Base-by-base conservation (phyloP, 1,140 invertebrate species). In the Pogonognathellus flavescens region DNA sequence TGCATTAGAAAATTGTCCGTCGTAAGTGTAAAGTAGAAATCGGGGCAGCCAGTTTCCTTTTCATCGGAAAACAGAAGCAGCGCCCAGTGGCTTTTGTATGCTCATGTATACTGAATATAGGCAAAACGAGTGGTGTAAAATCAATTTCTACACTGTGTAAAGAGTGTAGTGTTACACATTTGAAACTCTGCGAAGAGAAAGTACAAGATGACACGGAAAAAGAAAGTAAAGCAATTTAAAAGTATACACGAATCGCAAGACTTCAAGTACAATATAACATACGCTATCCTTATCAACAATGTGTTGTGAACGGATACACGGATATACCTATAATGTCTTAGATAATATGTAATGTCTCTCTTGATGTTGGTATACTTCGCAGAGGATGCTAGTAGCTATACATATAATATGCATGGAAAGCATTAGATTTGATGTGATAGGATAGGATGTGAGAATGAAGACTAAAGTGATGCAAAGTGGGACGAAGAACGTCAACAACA, bases 391-490 rank as follows among this genome's bases (percentile, higher is more conserved):
- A 57, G 53, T 14, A n/a, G 11, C 11, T 13, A 4, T 57, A 57
- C 52, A 53, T 57, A 41, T 41, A 41, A 57, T 57, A 57, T 57
- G 53, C n/a, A 57, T 57, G 53, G n/a, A 57, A 57, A 1, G 53
- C 53, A 57, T 57, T 57, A 57, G 53, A 57, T 13, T 57, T 41
- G 31, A 41, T 41, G 31, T 57, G 53, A 57, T 57, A 57, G 53
- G 53, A 57, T n/a, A 14, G 53, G 53, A 57, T 57, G 53, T 57
- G 53, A 57, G n/a, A 14, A n/a, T n/a, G 53, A 57, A 57, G 53
- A 41, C 31, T n/a, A 57, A 57, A 57, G 53, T 57, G 53, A 57
- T 57, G 53, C 53, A 57, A 57, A 57, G 53, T 57, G 53, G 53
- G 53, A 57, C 53, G 53, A n/a, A 57, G 53, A 57, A 57, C 53